phyloP scores from a whole-genome alignment of 2,113 vertebrate species.

The Sander lucioperca region DNA sequence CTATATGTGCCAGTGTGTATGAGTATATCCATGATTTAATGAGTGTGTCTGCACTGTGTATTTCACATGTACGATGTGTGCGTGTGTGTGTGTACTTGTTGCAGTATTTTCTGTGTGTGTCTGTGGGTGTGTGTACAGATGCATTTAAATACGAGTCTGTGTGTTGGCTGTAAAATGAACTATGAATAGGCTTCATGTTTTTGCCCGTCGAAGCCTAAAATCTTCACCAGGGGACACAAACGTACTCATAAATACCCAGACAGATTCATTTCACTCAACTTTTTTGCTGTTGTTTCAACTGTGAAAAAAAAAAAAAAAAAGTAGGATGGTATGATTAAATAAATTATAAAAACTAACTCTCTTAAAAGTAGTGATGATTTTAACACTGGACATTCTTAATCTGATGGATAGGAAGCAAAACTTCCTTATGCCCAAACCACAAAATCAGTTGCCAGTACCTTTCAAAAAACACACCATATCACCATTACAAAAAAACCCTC shows the following conservation, averaged over 20 bases:
- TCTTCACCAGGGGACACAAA: constrained; percentile 56
- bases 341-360: background rate
- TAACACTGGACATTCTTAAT: background rate
- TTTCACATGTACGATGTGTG: background rate
- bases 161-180: constrained; percentile 45
- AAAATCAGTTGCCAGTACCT: too few species aligned
- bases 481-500: too few species aligned
- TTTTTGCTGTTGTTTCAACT: background rate
- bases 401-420: too few species aligned
- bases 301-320: background rate
- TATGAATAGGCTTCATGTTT: constrained; percentile 68
- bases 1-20: background rate
- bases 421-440: too few species aligned
- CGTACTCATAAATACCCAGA: background rate
- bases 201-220: constrained; percentile 53
- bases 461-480: too few species aligned
- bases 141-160: constrained; percentile 28
- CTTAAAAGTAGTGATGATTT: background rate
- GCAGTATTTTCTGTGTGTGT: constrained; percentile 13
- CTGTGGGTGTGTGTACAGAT: constrained; percentile 8
- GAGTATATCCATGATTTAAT: constrained; percentile 22
- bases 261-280: background rate
- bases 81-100: constrained; percentile 8
- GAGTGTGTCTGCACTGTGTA: constrained; percentile 36
- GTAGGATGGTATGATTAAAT: background rate